Evolutionary conservation across 2,113 vertebrate genomes (phyloP), one percentile per base, ranked within the genome.

Genomic region (Heterochromis multidens): DNA sequence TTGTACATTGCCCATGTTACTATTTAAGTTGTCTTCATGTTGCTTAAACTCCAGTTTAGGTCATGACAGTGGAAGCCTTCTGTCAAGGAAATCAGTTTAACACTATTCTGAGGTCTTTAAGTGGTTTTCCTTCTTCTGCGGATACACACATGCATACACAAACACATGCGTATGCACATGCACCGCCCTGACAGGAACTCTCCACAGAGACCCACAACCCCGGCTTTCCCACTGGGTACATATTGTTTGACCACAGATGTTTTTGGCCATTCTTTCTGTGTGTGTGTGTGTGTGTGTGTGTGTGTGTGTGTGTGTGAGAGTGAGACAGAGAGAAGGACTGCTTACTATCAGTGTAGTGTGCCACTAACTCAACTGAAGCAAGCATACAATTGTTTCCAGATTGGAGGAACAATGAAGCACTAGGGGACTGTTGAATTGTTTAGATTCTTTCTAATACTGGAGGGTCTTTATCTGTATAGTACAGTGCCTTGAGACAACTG

Each of bases 161-260:
- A 17, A 52, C 43, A 72, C 67, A 31, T 13, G 27, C 25, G 35
- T 46, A 74, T 52, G 31, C 29, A 46, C 37, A 59, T 37, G 19
- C 67, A 31, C 49, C n/a, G 10, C 56, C 27, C 67, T 46, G 84
- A 93, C 67, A 93, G 93, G 94, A 94, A 93, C 88, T 95, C 4
- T 3, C 82, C 76, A 77, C 76, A 23, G 77, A 80, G 77, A 83
- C 83, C 62, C 25, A 2, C 83, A 82, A 89, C 84, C 74, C 58
- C 25, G 17, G 61, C 43, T 2, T 21, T 83, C 91, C 87, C 88
- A 61, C 81, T 87, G 84, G 81, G 85, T 80, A 56, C 17, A 52
- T 57, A 89, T 61, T 87, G 65, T 91, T 90, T 43, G 83, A 84
- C 57, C 67, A 79, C 86, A 89, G 90, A 91, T 88, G 82, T 85